phyloP scores from a whole-genome alignment of 2,113 vertebrate species.

The Polypterus bichir region DNA sequence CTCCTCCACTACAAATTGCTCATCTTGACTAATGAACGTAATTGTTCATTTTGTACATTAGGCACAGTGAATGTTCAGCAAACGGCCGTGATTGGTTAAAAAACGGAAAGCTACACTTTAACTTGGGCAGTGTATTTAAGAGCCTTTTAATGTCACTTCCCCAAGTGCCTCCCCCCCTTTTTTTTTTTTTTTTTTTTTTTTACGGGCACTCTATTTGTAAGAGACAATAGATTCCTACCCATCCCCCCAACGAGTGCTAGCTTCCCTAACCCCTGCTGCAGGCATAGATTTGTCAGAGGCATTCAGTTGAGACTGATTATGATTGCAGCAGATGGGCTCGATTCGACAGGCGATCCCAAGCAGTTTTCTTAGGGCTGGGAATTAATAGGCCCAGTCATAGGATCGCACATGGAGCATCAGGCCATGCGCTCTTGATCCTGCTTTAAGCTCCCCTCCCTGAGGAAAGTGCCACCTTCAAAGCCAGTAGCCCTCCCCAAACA shows the following conservation, averaged over 20 bases:
- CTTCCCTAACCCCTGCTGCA: constrained; percentile 41
- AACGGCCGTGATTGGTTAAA: constrained; percentile 27
- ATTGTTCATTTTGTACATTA: constrained; percentile 49
- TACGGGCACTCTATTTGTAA: constrained; percentile 36
- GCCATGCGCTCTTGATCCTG: constrained; percentile 9
- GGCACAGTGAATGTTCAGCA: constrained; percentile 33
- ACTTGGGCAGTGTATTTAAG: constrained; percentile 35
- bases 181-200: constrained; percentile 10
- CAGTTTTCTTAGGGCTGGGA: constrained; percentile 25
- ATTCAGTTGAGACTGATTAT: constrained; percentile 68
- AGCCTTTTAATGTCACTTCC: constrained; percentile 43
- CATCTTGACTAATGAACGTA: constrained; percentile 33
- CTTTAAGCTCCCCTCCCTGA: constrained; percentile 26
- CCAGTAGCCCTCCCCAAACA: constrained; percentile 32
- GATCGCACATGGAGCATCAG: constrained; percentile 33
- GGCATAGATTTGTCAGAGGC: constrained; percentile 67
- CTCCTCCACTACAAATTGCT: constrained; percentile 23
- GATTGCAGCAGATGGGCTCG: constrained; percentile 72
- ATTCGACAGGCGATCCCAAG: constrained; percentile 45
- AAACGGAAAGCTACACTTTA: constrained; percentile 30
- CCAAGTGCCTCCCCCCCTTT: constrained; percentile 23
- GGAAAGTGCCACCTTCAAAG: constrained; percentile 40
- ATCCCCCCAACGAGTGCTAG: constrained; percentile 18
- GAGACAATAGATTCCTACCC: constrained; percentile 49
- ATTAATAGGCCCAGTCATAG: constrained; percentile 23